A percentile compares a stretch with the other conserved stretches of the same genome.
phyloP scores from a whole-genome alignment of 2,113 vertebrate genomes.

The Rhea americana region DNA sequence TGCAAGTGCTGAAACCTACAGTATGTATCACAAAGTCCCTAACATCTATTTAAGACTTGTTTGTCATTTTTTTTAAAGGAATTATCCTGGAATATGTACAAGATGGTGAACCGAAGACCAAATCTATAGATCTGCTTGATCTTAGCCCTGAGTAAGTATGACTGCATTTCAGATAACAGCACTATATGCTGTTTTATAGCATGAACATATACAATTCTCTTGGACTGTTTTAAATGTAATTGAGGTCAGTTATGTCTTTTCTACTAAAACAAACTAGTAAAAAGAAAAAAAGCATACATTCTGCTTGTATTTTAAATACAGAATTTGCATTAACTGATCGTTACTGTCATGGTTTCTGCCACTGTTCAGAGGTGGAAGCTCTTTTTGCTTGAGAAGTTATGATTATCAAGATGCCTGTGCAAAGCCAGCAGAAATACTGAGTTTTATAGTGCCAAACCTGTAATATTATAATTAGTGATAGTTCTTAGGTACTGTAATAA shows the following conservation, averaged over 20 bases:
- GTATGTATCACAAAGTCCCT: background rate
- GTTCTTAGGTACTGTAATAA: background rate
- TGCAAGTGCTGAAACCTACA: background rate
- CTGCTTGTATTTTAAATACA: background rate
- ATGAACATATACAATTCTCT: background rate
- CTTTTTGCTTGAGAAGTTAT: background rate
- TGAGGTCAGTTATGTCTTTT: background rate
- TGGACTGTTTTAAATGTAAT: background rate
- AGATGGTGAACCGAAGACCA: conserved; percentile 81
- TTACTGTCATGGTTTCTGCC: background rate
- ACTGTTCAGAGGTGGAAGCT: background rate
- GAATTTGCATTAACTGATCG: background rate
- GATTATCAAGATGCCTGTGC: background rate
- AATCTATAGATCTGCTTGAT: conserved; percentile 89
- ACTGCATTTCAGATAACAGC: background rate
- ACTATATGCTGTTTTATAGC: background rate
- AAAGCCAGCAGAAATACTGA: background rate
- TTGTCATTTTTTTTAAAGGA: conserved; percentile 73
- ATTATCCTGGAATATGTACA: conserved; percentile 92
- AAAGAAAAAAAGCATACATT: background rate
- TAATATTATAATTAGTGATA: background rate
- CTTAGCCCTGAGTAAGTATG: conserved; percentile 83
- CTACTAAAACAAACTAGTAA: background rate
- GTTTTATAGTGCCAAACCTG: rapidly evolving
- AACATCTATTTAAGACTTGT: background rate